These are phyloP conservation scores for Trachelipus rathkii DNA, from an alignment of 1,140 invertebrate species.

Conservation along the genomic window DNA sequence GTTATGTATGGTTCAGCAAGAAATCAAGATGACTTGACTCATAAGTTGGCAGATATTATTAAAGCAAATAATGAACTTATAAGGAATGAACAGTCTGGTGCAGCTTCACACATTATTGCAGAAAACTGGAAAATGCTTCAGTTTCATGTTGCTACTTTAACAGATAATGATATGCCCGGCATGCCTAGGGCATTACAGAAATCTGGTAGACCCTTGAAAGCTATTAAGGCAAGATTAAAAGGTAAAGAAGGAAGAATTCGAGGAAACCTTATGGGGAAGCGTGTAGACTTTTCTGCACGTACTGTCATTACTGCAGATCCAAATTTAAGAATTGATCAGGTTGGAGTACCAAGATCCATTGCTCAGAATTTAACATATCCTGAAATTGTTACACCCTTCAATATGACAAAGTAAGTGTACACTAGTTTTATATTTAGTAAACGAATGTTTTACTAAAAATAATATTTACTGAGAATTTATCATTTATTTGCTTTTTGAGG, in stretches of 20 bases:
- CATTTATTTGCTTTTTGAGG: too few relatives aligned
- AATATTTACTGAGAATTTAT: too few relatives aligned
- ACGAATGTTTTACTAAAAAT: too few relatives aligned
- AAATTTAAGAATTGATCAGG: constrained; percentile 96
- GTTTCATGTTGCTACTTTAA: constrained; percentile 95
- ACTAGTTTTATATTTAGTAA: neutral
- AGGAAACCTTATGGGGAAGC: constrained; percentile 99
- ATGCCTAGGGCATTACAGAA: constrained; percentile 97
- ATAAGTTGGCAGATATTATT: constrained; percentile 97
- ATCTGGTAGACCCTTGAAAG: constrained; percentile 96
- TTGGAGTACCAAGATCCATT: constrained; percentile 95
- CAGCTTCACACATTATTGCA: constrained; percentile 90
- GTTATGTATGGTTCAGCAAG: constrained; percentile 98
- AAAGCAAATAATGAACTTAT: constrained; percentile 96
- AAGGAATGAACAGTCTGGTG: constrained; percentile 91
- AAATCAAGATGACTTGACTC: constrained; percentile 97
- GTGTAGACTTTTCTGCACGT: constrained; percentile 98
- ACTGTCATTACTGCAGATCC: constrained; percentile 99
- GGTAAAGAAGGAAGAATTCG: constrained; percentile 95
- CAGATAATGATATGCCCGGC: constrained; percentile 98
- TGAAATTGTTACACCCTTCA: constrained; percentile 98
- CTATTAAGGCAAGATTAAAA: constrained; percentile 75
- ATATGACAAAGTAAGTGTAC: constrained; percentile 76
- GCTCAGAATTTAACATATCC: constrained; percentile 99
- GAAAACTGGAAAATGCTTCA: constrained; percentile 98